These are phyloP conservation scores for Mormyrus lacerda DNA, from an alignment of 2,113 vertebrate genomes.

Conservation along the genomic window DNA sequence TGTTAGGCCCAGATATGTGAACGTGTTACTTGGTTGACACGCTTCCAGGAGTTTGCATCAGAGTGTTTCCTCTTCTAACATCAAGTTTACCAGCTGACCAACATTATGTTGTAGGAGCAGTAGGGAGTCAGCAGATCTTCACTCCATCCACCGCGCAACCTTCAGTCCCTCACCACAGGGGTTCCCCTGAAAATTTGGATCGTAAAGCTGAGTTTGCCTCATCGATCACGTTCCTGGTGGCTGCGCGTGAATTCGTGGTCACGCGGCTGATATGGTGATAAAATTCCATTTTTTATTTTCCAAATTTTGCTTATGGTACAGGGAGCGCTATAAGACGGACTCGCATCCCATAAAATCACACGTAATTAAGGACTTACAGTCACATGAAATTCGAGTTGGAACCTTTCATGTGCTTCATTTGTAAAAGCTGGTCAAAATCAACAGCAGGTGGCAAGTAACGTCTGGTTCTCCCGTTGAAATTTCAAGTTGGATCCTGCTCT, in stretches of 20 bases:
- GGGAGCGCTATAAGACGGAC: not conserved
- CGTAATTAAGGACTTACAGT: not conserved
- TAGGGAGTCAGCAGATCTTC: not conserved
- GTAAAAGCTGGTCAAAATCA: not conserved
- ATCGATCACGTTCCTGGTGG: not conserved
- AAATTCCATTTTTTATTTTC: not conserved
- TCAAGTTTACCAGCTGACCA: not conserved
- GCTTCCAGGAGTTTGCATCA: not conserved
- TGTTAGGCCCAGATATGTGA: not conserved
- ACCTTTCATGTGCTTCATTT: not conserved
- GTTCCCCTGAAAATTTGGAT: not conserved
- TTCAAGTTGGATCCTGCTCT: not conserved
- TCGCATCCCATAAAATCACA: not conserved
- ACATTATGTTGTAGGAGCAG: not conserved
- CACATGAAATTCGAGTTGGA: not conserved
- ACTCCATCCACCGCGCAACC: not conserved
- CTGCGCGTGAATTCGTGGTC: not conserved
- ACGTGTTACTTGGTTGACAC: not conserved
- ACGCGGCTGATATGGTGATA: not conserved
- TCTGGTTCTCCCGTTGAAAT: not conserved
- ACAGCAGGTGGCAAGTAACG: not conserved
- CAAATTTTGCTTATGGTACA: not conserved
- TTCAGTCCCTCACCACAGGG: not conserved
- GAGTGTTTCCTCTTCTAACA: not conserved
- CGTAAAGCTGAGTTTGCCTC: not conserved